Percentiles rank a stretch among this genome's conserved stretches.
Conservation (phyloP, 1,140 invertebrate genomes). For the Dinothrombium tinctorium region DNA sequence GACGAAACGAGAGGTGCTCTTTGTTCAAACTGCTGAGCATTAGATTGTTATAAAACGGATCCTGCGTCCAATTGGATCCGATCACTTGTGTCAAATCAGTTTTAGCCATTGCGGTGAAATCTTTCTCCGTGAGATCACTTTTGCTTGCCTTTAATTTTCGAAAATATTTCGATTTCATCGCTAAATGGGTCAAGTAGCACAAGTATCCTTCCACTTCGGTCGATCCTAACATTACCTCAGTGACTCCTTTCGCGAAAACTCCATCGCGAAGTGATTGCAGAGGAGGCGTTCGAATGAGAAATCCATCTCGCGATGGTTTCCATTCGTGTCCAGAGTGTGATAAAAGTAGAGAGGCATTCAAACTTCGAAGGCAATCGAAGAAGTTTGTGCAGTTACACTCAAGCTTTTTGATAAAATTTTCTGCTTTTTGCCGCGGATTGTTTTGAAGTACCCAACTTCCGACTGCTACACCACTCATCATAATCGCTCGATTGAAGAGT, state of each 20-base stretch:
- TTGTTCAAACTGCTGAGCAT: background rate
- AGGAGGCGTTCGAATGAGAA: slow-evolving; percentile 10
- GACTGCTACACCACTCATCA: slow-evolving; percentile 17
- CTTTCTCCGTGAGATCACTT: slow-evolving; percentile 5
- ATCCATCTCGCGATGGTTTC: slow-evolving; percentile 12
- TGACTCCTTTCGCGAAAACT: slow-evolving; percentile 5
- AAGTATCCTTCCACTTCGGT: slow-evolving; percentile 15
- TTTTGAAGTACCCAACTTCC: slow-evolving; percentile 14
- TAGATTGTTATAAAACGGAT: background rate
- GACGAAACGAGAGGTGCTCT: background rate
- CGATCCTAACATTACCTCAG: slow-evolving; percentile 12
- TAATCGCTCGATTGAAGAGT: slow-evolving; percentile 15
- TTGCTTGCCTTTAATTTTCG: slow-evolving; percentile 8
- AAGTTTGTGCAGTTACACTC: background rate
- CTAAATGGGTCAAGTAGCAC: slow-evolving; percentile 13
- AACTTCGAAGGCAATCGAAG: slow-evolving; percentile 10
- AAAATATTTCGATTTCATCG: slow-evolving; percentile 6
- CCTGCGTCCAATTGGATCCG: background rate
- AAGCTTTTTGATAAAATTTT: too few relatives aligned
- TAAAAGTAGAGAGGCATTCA: slow-evolving; percentile 9
- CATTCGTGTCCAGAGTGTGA: slow-evolving; percentile 4
- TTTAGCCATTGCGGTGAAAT: slow-evolving; percentile 9
- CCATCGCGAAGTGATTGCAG: slow-evolving; percentile 4
- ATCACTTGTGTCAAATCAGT: slow-evolving; percentile 8
- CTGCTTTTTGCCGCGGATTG: slow-evolving; percentile 7